Percentiles rank a stretch among this genome's conserved stretches.
phyloP scores from a whole-genome alignment of 1,140 invertebrate genomes.

The Sipha flava region DNA sequence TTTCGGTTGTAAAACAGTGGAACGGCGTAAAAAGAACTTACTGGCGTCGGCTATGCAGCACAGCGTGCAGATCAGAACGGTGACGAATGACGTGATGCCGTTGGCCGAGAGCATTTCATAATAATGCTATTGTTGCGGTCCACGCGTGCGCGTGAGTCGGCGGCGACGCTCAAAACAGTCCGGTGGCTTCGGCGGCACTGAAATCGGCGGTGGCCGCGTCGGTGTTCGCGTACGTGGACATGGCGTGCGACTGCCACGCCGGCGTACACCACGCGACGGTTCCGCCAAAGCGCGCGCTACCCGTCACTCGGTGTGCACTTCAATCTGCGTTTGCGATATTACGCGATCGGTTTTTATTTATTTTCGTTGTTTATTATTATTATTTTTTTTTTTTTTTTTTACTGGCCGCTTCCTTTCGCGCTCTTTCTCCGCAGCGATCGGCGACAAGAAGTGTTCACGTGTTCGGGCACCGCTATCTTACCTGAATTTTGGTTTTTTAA shows the following conservation, averaged over 20 bases:
- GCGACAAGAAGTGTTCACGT: too few relatives aligned
- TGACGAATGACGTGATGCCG: constrained; percentile 15
- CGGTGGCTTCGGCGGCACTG: background rate
- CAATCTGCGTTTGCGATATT: background rate
- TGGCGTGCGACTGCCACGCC: background rate
- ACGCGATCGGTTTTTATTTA: too few relatives aligned
- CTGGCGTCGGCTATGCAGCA: constrained; percentile 12
- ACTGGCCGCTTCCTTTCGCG: too few relatives aligned
- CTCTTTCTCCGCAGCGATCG: too few relatives aligned
- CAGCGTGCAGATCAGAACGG: constrained; percentile 16
- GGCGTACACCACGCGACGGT: background rate
- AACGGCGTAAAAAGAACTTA: background rate
- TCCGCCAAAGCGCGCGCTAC: background rate
- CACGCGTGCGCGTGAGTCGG: too few relatives aligned
- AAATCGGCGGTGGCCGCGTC: background rate
- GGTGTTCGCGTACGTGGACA: background rate
- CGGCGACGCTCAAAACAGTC: background rate
- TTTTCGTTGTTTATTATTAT: too few relatives aligned
- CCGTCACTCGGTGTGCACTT: background rate
- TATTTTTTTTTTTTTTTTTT: too few relatives aligned
- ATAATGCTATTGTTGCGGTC: background rate
- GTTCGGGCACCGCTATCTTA: too few relatives aligned
- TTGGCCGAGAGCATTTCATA: constrained; percentile 27
- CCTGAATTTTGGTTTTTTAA: too few relatives aligned
- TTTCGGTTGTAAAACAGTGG: too few relatives aligned